Conservation (phyloP, 1,140 invertebrate genomes). For the Bombus pascuorum region DNA sequence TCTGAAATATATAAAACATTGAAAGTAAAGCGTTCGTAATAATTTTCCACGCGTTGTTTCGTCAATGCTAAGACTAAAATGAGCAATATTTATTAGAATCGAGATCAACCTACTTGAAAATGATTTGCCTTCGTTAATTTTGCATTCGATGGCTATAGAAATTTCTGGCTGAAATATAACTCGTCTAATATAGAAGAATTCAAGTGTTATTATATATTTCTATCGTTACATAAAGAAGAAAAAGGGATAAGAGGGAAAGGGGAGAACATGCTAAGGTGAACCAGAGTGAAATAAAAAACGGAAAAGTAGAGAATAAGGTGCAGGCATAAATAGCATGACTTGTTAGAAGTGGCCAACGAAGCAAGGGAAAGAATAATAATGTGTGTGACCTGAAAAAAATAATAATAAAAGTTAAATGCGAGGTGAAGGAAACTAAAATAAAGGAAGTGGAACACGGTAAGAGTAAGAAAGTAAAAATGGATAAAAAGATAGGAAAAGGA, state of each 20-base stretch:
- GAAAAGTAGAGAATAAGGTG: neutral
- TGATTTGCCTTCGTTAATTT: neutral
- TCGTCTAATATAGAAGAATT: neutral
- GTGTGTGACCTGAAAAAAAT: no score
- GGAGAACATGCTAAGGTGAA: neutral
- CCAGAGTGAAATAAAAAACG: neutral
- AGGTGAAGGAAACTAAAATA: neutral
- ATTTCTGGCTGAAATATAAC: neutral
- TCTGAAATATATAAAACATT: no score
- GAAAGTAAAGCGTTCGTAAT: no score
- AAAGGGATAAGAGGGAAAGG: no score
- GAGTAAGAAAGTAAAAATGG: neutral
- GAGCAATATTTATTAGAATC: no score
- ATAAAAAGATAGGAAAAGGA: neutral
- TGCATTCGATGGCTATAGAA: accelerated
- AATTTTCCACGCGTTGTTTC: no score
- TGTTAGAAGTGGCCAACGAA: neutral
- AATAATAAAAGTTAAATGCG: neutral
- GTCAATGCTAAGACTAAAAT: no score
- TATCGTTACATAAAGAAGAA: neutral
- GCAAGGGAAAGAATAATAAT: neutral
- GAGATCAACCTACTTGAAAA: neutral
- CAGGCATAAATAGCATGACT: no score
- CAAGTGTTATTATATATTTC: neutral
- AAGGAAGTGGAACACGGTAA: neutral